Evolutionary conservation across 2,113 vertebrate genomes (phyloP).

Genomic region (Carassius gibelio): DNA sequence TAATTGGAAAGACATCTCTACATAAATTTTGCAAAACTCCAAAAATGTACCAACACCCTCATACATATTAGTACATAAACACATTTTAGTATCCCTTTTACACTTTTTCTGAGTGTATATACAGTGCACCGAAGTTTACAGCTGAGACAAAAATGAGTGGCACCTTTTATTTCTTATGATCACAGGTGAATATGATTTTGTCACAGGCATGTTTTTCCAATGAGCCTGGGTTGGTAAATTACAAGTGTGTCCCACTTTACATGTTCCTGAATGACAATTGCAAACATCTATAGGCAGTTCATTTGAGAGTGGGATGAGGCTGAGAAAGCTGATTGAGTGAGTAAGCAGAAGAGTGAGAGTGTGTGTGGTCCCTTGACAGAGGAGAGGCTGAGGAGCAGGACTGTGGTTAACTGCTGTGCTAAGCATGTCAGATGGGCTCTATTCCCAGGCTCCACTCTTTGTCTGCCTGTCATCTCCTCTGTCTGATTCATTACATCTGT

Average conservation of each 20-base stretch:
- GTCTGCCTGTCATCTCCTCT: constrained; percentile 34
- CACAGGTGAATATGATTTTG: background rate
- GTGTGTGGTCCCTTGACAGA: constrained; percentile 42
- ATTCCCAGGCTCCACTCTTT: constrained; percentile 37
- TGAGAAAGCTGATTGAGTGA: background rate
- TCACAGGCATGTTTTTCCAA: background rate
- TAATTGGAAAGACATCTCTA: background rate
- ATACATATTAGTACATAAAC: too few relatives aligned
- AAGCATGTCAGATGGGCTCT: constrained; percentile 48
- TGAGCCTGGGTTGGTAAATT: background rate
- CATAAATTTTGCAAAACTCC: background rate
- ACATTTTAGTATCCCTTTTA: too few relatives aligned
- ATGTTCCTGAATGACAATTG: constrained; percentile 4
- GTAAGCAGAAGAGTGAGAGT: constrained; percentile 5
- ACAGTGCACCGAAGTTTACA: background rate
- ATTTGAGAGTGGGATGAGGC: background rate
- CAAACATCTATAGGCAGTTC: background rate
- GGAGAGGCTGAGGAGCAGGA: constrained; percentile 9
- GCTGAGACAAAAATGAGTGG: too few relatives aligned
- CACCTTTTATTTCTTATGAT: too few relatives aligned
- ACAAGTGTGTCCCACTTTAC: background rate
- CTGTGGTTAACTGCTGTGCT: constrained; percentile 48
- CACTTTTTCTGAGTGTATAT: background rate
- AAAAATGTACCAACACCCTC: background rate
- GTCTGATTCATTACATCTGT: constrained; percentile 38